Conservation (phyloP, 2,888 invertebrate species). For the Mythimna vitellina region DNA sequence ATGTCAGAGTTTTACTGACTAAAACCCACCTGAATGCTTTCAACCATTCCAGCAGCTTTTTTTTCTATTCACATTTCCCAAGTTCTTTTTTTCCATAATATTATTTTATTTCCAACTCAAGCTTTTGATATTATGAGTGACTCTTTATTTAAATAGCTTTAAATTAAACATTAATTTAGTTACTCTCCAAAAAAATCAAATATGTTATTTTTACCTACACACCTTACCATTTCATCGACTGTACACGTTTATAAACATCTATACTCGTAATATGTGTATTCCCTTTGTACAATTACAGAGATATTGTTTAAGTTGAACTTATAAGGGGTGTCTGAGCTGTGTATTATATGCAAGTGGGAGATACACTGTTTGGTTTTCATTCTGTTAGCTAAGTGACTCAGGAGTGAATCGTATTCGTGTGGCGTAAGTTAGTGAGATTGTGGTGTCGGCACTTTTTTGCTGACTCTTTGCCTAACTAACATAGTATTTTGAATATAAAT, state of each 20-base stretch:
- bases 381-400: neutral
- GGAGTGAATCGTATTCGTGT: neutral
- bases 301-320: constrained; percentile 37
- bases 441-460: neutral
- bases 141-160: neutral
- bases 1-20: too few species aligned
- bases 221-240: neutral
- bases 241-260: constrained; percentile 8
- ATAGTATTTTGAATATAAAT: too few species aligned
- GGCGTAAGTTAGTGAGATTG: neutral
- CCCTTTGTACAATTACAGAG: constrained; percentile 45
- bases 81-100: neutral
- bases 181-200: neutral
- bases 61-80: too few species aligned
- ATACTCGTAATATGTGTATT: constrained; percentile 12
- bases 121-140: neutral
- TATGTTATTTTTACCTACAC: neutral
- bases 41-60: too few species aligned
- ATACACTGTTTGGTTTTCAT: constrained; percentile 20
- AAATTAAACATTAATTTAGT: neutral
- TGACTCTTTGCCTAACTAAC: too few species aligned
- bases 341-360: constrained; percentile 15
- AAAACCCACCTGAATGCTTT: too few species aligned
- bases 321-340: constrained; percentile 35
- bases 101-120: neutral